These are phyloP conservation scores for Anticlea derivata DNA, from an alignment of 2,888 invertebrate species.

Conservation along the genomic window DNA sequence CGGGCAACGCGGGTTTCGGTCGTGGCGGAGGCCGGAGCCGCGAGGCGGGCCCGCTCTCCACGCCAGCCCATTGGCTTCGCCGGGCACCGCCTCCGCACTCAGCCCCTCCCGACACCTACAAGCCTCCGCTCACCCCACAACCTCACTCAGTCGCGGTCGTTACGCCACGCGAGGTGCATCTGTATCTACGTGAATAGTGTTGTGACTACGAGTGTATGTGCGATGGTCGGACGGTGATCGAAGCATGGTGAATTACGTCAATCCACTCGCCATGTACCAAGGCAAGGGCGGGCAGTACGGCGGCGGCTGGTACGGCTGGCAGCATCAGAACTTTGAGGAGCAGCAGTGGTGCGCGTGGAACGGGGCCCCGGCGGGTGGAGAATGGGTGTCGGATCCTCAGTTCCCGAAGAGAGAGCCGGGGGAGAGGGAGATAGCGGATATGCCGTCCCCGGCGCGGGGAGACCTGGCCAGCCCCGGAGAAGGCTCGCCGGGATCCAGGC, in stretches of 20 bases:
- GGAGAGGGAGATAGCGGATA: conserved; percentile 70
- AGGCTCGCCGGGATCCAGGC: conserved; percentile 77
- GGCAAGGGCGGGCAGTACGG: conserved; percentile 84
- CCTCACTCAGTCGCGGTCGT: conserved; percentile 64
- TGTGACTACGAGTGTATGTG: conserved; percentile 79
- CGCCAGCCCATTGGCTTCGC: conserved; percentile 57
- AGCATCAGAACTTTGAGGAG: conserved; percentile 81
- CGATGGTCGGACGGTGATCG: conserved; percentile 78
- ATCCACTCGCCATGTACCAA: conserved; percentile 87
- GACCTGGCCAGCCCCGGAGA: conserved; percentile 83
- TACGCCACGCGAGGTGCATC: conserved; percentile 59
- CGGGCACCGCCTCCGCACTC: conserved; percentile 48
- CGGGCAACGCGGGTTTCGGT: conserved; percentile 16
- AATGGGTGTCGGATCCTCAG: conserved; percentile 77
- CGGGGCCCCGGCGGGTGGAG: conserved; percentile 74
- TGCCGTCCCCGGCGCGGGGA: conserved; percentile 77
- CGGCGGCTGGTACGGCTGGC: conserved; percentile 79
- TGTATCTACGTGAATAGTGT: conserved; percentile 54
- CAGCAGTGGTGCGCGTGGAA: conserved; percentile 84
- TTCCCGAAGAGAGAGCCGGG: conserved; percentile 75
- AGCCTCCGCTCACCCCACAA: conserved; percentile 39
- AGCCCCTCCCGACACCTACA: conserved; percentile 48
- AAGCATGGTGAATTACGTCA: conserved; percentile 90
- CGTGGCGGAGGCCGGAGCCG: conserved; percentile 17
- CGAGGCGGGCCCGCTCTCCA: conserved; percentile 30